Conservation (phyloP, 1,140 invertebrate species). For the Drosophila obscura region DNA sequence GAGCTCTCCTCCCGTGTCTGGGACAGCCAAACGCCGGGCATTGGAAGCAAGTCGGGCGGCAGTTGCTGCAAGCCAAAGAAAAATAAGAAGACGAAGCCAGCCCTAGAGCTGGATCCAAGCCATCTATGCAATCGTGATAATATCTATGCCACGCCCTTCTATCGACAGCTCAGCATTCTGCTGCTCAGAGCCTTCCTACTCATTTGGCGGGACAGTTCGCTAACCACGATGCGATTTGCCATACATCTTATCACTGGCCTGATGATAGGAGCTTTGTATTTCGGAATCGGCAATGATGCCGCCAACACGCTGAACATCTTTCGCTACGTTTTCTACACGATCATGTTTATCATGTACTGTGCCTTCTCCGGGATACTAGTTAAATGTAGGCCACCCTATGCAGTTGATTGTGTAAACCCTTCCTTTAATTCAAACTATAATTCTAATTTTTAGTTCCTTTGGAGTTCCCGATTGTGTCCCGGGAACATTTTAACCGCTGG, state of each 20-base stretch:
- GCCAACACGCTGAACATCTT: conserved; percentile 90
- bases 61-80: conserved; percentile 69
- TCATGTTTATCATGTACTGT: conserved; percentile 94
- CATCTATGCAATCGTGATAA: conserved; percentile 75
- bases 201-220: conserved; percentile 84
- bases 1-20: conserved; percentile 65
- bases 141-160: conserved; percentile 87
- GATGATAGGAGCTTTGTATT: conserved; percentile 91
- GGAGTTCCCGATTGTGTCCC: conserved; percentile 92
- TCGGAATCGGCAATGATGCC: conserved; percentile 91
- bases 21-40: conserved; percentile 52
- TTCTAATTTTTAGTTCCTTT: conserved; percentile 89
- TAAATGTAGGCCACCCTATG: conserved; percentile 89
- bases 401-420: too few relatives aligned
- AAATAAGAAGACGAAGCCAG: conserved; percentile 58
- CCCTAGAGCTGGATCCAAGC: conserved; percentile 69
- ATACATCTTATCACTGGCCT: conserved; percentile 91
- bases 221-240: conserved; percentile 90
- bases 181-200: conserved; percentile 87
- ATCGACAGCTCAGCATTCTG: conserved; percentile 87
- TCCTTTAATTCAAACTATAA: neutral
- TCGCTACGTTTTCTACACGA: conserved; percentile 91
- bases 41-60: conserved; percentile 25
- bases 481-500: conserved; percentile 97
- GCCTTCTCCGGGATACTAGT: conserved; percentile 94